Evolutionary conservation across 23 tunicate genomes (phyloP), one percentile per base, ranked within the genome.

Genomic region (Phallusia fumigata): DNA sequence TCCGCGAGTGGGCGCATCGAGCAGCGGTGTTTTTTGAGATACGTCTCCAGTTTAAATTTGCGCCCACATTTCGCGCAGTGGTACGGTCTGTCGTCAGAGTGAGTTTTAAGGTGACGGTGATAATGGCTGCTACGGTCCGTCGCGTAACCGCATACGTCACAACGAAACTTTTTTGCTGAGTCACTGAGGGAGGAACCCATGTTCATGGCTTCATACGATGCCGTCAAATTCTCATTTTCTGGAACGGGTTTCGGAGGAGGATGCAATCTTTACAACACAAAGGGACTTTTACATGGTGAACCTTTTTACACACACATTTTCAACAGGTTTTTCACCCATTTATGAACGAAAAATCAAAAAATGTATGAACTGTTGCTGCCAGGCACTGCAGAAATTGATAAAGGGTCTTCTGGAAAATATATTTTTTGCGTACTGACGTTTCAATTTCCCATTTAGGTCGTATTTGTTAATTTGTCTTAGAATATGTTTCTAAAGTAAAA

Each of bases 111-210:
- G 69, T 93, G 98, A 18, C 98, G 81, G 28, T 35, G 34, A 64
- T 65, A 88, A 69, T 88, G 98, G 32, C 93, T 88, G 89, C 65
- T 83, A 15, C 91, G 84, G 84, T 93, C 87, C 15, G 98, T 93
- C 15, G 93, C 35, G 76, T 93, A 93, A 19, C 93, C 91, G 77
- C 98, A 93, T 73, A 77, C 31, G 31, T 72, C 77, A 53, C 98
- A 93, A 21, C 30, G 32, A 58, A 81, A 82, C 65, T 65, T 80
- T 64, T 90, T 90, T 31, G 35, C 32, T 18, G 83, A n/a, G 1
- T 58, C 69, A 58, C 16, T 58, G 69, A 24, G 69, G 69, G 69
- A 6, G 69, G 69, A 58, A 58, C 26, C 16, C 69, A 58, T 13
- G 69, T 58, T 58, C 69, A 58, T 58, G 11, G 26, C 28, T 6